A percentile compares a stretch with the other conserved stretches of the same genome.
Evolutionary conservation across 2,888 invertebrate species (phyloP).

Genomic region (Acanthosepion pharaonis): DNA sequence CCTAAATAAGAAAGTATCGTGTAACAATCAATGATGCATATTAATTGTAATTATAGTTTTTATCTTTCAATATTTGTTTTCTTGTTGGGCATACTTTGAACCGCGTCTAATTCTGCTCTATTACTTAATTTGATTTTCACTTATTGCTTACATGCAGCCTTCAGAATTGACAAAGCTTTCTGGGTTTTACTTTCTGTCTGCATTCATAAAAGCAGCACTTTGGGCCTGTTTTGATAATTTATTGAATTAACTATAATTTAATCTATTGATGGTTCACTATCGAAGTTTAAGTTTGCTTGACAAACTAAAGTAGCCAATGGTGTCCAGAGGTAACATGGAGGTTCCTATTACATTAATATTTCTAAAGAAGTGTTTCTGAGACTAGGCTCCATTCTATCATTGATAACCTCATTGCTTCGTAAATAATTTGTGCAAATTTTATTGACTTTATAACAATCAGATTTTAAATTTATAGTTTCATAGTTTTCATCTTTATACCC

Average conservation of each 20-base stretch:
- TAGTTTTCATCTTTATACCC: too few species aligned
- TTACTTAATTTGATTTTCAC: neutral
- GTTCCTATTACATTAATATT: neutral
- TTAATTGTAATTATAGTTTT: neutral
- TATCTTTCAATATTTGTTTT: neutral
- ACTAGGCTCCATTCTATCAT: neutral
- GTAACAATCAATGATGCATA: constrained; percentile 1
- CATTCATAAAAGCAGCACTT: neutral
- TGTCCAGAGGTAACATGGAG: neutral
- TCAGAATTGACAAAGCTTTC: constrained; percentile 18
- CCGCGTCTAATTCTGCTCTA: neutral
- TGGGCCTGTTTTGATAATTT: neutral
- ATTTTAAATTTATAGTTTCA: too few species aligned
- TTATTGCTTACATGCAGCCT: neutral
- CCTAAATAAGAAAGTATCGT: constrained; percentile 6
- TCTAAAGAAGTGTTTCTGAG: neutral
- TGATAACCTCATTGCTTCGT: neutral
- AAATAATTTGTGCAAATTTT: too few species aligned
- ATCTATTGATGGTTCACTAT: neutral
- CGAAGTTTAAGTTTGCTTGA: neutral
- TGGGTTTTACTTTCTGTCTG: neutral
- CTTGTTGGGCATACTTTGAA: neutral
- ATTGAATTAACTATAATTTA: constrained; percentile 6
- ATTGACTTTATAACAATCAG: too few species aligned
- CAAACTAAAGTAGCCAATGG: neutral